Evolutionary conservation across 2,797 vertebrate genomes (phyloP), one percentile per base, ranked within the genome.

Genomic region (Chloroceryle inda): DNA sequence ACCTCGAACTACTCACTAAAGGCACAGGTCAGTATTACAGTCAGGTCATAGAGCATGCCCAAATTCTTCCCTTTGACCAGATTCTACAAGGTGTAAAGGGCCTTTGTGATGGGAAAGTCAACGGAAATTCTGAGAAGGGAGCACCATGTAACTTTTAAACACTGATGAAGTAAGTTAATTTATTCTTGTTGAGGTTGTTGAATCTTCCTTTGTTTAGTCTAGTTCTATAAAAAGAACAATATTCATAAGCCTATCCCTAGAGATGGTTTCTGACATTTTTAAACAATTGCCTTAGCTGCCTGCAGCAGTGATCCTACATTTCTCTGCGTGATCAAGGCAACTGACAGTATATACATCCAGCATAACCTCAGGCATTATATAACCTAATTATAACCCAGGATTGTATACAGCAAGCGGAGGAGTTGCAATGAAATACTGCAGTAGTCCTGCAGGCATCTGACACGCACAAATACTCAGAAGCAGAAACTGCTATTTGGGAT

Each of bases 161-260:
- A 87, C 71, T 68, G 77, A 92, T 47, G 94, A 95, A 95, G 86
- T 76, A 93, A 97, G 85, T 79, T 56, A 90, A 96, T 96, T 96
- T 96, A 93, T 95, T 97, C 93, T 94, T 85, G 89, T 85, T 94
- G 93, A 94, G 69, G 79, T 92, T 95, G 93, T 96, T 96, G 92
- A 96, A 97, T 95, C 96, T 95, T 96, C 89, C 94, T 96, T 96
- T 97, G 96, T 97, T 97, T 97, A 97, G 96, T 97, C 96, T 97
- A 91, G 95, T 80, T 95, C 95, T 96, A 97, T 95, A 95, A 97
- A 97, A 96, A 95, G 95, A 95, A 96, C 88, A 92, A 95, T 96
- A 96, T 95, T 94, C 92, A 59, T 93, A 94, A 96, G 71, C 78
- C 52, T 83, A 80, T 72, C 80, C 92, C 88, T 85, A 92, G 85